Conservation (phyloP, 2,888 invertebrate species). For the Xestoiulus laeticollis region DNA sequence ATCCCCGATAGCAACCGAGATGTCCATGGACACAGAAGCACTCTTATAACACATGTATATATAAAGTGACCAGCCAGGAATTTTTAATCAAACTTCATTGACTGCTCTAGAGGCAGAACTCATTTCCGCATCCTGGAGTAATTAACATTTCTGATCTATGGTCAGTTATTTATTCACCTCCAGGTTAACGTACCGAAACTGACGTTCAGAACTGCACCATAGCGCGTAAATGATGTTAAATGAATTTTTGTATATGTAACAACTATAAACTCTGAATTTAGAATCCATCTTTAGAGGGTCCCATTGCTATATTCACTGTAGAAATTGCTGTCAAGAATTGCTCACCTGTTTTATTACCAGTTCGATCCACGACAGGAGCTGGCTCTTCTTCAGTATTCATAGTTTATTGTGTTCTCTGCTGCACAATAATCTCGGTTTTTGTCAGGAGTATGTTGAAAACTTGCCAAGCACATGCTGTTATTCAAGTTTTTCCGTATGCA, state of each 20-base stretch:
- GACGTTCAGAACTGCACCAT: too few relatives aligned
- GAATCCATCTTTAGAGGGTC: too few relatives aligned
- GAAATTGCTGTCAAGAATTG: too few relatives aligned
- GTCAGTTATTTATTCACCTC: background rate
- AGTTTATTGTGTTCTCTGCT: background rate
- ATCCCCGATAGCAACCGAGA: too few relatives aligned
- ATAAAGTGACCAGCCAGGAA: background rate
- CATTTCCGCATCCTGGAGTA: background rate
- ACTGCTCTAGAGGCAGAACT: background rate
- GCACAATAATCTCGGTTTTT: background rate
- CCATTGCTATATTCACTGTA: too few relatives aligned
- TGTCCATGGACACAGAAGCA: background rate
- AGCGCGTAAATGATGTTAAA: too few relatives aligned
- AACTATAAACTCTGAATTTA: too few relatives aligned
- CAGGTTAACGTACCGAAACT: background rate
- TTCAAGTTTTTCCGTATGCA: background rate
- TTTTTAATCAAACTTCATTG: background rate
- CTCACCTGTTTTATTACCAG: background rate
- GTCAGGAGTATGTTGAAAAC: too few relatives aligned
- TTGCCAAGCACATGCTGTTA: background rate
- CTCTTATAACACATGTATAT: background rate
- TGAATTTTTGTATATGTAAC: too few relatives aligned
- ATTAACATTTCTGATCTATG: background rate
- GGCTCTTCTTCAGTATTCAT: too few relatives aligned
- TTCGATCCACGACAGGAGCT: background rate